Conservation (phyloP, 2,888 invertebrate genomes). For the Muschampia plurimacula region DNA sequence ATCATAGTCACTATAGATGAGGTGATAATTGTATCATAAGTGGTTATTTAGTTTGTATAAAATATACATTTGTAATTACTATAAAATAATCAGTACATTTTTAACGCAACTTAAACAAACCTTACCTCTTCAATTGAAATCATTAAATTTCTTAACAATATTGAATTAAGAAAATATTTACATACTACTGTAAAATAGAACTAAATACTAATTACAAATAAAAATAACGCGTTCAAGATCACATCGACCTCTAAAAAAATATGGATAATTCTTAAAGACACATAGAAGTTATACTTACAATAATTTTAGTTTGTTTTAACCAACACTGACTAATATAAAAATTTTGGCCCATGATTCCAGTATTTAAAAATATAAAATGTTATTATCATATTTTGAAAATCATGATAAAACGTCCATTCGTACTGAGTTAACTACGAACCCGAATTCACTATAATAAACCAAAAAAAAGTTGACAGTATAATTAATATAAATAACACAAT, state of each 20-base stretch:
- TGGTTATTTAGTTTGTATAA: slow-evolving; percentile 70
- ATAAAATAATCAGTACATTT: slow-evolving; percentile 84
- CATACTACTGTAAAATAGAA: slow-evolving; percentile 48
- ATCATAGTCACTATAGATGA: slow-evolving; percentile 72
- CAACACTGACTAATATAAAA: slow-evolving; percentile 79
- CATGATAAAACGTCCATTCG: slow-evolving; percentile 62
- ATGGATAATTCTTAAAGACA: slow-evolving; percentile 44
- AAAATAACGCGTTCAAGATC: slow-evolving; percentile 42
- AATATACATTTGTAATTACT: slow-evolving; percentile 75
- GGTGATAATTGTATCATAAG: slow-evolving; percentile 65
- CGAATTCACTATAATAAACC: slow-evolving; percentile 54
- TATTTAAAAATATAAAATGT: slow-evolving; percentile 58
- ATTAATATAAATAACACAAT: slow-evolving; percentile 71
- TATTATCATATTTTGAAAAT: slow-evolving; percentile 57
- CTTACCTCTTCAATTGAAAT: slow-evolving; percentile 63
- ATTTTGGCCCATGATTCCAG: slow-evolving; percentile 81
- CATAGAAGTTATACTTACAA: slow-evolving; percentile 47
- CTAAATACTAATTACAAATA: slow-evolving; percentile 41
- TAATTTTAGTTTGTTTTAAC: slow-evolving; percentile 65
- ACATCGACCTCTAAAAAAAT: slow-evolving; percentile 42
- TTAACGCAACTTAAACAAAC: slow-evolving; percentile 78
- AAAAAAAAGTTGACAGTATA: slow-evolving; percentile 58
- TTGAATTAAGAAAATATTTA: slow-evolving; percentile 56
- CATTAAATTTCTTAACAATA: slow-evolving; percentile 59
- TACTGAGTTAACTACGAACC: slow-evolving; percentile 50